Percentiles rank a stretch among this genome's conserved stretches.
Conservation (phyloP, 2,797 vertebrate species). For the Malurus leucopterus region DNA sequence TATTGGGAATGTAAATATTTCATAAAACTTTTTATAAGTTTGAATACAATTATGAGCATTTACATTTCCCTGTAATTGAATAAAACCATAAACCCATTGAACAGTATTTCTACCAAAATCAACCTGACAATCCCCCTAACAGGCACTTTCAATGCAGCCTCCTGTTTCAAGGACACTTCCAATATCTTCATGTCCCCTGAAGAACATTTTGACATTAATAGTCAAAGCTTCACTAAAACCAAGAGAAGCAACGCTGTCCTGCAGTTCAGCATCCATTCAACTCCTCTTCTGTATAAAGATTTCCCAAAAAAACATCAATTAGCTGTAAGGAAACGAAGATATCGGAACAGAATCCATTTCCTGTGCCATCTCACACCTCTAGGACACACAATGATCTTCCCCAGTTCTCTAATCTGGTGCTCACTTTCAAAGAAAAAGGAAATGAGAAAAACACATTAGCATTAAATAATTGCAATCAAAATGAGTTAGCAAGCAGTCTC, state of each 20-base stretch:
- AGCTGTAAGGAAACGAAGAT: neutral
- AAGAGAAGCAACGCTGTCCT: neutral
- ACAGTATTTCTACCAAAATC: neutral
- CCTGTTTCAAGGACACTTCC: neutral
- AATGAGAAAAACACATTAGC: neutral
- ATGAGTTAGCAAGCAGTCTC: neutral
- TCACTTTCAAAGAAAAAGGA: neutral
- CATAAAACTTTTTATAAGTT: neutral
- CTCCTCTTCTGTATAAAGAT: neutral
- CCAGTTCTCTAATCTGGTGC: neutral
- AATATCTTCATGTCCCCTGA: rapidly evolving
- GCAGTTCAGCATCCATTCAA: neutral
- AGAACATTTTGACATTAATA: neutral
- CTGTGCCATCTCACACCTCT: neutral
- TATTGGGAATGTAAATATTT: neutral
- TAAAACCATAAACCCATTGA: neutral
- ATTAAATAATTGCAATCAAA: neutral
- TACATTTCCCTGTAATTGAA: neutral
- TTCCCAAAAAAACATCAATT: neutral
- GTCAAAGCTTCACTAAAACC: neutral
- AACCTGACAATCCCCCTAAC: neutral
- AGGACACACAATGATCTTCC: neutral
- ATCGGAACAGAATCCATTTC: rapidly evolving
- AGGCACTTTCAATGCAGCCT: neutral
- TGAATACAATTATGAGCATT: neutral